These are phyloP conservation scores for Eonycteris spelaea DNA, from an alignment of 2,113 vertebrate genomes.

Conservation along the genomic window DNA sequence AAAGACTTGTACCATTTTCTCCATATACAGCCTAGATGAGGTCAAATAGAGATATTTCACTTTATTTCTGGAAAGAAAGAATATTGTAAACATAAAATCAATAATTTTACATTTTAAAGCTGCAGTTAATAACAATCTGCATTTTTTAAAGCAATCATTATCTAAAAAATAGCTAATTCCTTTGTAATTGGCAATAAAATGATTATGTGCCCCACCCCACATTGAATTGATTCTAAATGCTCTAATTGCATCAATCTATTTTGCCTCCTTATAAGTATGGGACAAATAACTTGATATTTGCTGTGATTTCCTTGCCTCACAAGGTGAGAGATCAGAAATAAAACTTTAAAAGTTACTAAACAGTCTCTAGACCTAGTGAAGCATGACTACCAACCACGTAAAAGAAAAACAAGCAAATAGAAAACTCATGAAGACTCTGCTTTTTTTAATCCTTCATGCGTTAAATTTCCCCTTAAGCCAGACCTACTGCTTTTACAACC, in stretches of 20 bases:
- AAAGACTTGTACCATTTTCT: not conserved
- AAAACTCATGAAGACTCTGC: not conserved
- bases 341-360: not conserved
- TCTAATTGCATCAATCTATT: not conserved
- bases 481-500: not conserved
- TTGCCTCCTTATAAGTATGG: not conserved
- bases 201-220: not conserved
- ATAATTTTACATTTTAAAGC: slow-evolving; percentile 32
- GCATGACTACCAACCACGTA: too few relatives aligned
- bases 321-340: not conserved
- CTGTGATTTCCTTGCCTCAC: not conserved
- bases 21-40: not conserved
- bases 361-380: not conserved
- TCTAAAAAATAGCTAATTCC: not conserved
- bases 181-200: not conserved
- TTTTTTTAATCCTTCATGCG: not conserved
- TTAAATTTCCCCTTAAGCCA: not conserved
- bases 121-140: not conserved
- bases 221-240: not conserved
- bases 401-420: not conserved
- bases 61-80: not conserved
- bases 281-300: not conserved
- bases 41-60: not conserved
- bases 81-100: not conserved
- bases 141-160: not conserved